Conservation (phyloP, 1,140 invertebrate species). For the Euura saliciscinereae region DNA sequence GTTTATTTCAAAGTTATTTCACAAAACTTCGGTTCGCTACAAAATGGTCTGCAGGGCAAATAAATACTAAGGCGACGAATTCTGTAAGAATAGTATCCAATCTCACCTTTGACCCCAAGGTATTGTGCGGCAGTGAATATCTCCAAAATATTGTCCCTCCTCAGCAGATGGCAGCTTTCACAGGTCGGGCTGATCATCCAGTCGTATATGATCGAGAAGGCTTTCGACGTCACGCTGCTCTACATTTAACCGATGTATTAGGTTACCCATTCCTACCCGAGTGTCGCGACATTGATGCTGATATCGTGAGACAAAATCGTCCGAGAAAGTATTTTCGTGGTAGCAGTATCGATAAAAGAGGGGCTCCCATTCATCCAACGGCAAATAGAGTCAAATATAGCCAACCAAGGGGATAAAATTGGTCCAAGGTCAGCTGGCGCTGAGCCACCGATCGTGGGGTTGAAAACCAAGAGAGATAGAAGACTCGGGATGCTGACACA, state of each 20-base stretch:
- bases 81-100: too few species aligned
- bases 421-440: slow-evolving; percentile 44
- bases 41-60: too few species aligned
- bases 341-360: slow-evolving; percentile 27
- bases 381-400: slow-evolving; percentile 35
- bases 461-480: background rate
- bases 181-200: slow-evolving; percentile 72
- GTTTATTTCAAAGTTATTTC: too few species aligned
- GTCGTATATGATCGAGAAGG: slow-evolving; percentile 73
- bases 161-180: slow-evolving; percentile 65
- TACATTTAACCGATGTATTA: slow-evolving; percentile 31
- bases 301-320: too few species aligned
- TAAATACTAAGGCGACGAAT: too few species aligned
- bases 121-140: slow-evolving; percentile 71
- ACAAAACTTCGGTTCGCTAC: too few species aligned
- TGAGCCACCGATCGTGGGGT: slow-evolving; percentile 31
- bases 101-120: slow-evolving; percentile 68
- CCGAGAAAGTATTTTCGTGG: too few species aligned
- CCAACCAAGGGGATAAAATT: slow-evolving; percentile 25
- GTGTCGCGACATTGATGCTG: too few species aligned
- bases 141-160: slow-evolving; percentile 71
- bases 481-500: slow-evolving; percentile 34
- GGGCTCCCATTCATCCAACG: slow-evolving; percentile 27
- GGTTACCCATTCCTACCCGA: background rate
- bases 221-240: slow-evolving; percentile 62